Evolutionary conservation across 2,113 vertebrate genomes (phyloP).

Genomic region (Patagioenas fasciata): DNA sequence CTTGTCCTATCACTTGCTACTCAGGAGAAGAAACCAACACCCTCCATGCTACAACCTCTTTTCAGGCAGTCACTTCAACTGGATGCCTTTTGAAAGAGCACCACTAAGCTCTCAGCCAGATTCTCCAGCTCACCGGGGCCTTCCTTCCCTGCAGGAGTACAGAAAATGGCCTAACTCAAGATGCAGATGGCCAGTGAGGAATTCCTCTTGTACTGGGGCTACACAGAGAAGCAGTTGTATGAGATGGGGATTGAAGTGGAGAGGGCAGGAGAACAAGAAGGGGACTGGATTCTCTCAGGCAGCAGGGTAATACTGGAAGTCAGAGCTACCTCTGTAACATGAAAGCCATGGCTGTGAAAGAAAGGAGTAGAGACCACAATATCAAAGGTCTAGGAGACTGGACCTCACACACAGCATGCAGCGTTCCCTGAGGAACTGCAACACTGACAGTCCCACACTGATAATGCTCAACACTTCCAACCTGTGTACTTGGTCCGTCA

Average conservation of each 20-base stretch:
- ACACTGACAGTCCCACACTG: neutral
- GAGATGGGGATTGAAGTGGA: neutral
- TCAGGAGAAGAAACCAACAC: too few species aligned
- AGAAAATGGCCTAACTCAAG: neutral
- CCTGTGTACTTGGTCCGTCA: neutral
- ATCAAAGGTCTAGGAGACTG: neutral
- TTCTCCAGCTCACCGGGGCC: neutral
- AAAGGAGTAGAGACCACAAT: neutral
- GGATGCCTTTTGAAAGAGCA: neutral
- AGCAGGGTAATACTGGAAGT: neutral
- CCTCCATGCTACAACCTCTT: too few species aligned
- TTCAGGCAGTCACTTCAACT: neutral
- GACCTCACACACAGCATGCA: neutral
- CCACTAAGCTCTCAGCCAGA: neutral
- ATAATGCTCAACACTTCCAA: neutral
- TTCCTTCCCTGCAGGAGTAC: neutral
- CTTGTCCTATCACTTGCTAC: too few species aligned
- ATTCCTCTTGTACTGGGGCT: neutral
- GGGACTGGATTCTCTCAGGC: neutral
- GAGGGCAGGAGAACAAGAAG: neutral
- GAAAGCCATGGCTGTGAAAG: neutral
- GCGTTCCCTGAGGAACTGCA: neutral
- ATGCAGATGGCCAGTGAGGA: neutral
- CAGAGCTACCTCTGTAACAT: neutral
- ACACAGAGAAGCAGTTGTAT: neutral